Base-by-base conservation (phyloP, 1,140 invertebrate species). In the Ridgeia piscesae region DNA sequence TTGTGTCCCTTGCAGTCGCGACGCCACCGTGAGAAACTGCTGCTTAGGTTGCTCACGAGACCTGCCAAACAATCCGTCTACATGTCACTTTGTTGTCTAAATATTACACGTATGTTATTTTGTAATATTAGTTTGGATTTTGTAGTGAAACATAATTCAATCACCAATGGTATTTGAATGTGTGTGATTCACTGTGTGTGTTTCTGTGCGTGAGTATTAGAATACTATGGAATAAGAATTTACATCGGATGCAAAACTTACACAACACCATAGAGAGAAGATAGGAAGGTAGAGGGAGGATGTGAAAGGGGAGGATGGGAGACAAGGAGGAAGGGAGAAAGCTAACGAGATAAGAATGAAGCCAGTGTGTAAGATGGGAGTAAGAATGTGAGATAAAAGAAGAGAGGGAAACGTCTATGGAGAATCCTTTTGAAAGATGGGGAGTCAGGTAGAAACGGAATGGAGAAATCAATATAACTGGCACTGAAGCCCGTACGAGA, bases 21-120 rank as follows among this genome's bases (percentile, higher is more conserved):
- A 21, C 95, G 93, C 94, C 95, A 95, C 89, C 95, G 95, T 6
- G 94, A 93, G 31, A 96, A 93, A 91, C 95, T 95, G 88, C 94
- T 92, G 88, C 94, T 95, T 89, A 96, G 95, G 31, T 94, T 95
- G 92, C 93, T 95, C 8, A 96, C 94, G 89, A 96, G 92, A 93
- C 95, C 95, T 96, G 92, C 31, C n/a, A 93, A 8, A 77, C 58
- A 77, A 31, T 21, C 0, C 58, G 2, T 0, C 11, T 77, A 77
- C 58, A 1, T 17, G 58, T 77, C 58, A 77, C 58, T 77, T 21
- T 14, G 42, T 77, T 17, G 58, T 14, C n/a, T n/a, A n/a, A n/a
- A n/a, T n/a, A n/a, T n/a, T n/a, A n/a, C n/a, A n/a, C n/a, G n/a
- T n/a, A n/a, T n/a, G n/a, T n/a, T n/a, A n/a, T n/a, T n/a, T n/a